Conservation (phyloP, 1,140 invertebrate genomes). For the Pseudachorutes palmiensis region DNA sequence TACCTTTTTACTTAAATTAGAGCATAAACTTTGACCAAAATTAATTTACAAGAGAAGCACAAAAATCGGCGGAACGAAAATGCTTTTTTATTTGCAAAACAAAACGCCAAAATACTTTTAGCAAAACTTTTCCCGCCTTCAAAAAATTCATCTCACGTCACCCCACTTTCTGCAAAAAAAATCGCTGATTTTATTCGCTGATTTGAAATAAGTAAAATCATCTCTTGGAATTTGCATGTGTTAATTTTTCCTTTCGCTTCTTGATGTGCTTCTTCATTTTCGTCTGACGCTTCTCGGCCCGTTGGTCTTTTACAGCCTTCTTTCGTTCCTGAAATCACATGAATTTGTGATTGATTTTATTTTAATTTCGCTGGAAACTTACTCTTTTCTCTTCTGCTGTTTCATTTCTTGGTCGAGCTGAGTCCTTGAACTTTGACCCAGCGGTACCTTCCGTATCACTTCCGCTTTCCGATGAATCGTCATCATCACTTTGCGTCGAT, state of each 20-base stretch:
- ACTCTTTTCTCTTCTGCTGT: constrained; percentile 75
- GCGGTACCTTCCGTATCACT: constrained; percentile 41
- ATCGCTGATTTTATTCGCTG: neutral
- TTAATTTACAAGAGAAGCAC: too few species aligned
- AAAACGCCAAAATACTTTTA: too few species aligned
- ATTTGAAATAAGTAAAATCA: constrained; percentile 17
- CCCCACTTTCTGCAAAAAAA: too few species aligned
- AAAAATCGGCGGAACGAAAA: too few species aligned
- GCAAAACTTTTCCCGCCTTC: too few species aligned
- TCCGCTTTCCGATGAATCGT: constrained; percentile 41
- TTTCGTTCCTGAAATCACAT: constrained; percentile 56
- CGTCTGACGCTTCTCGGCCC: constrained; percentile 81
- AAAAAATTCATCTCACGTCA: too few species aligned
- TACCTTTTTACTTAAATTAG: too few species aligned
- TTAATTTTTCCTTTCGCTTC: constrained; percentile 68
- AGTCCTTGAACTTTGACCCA: constrained; percentile 56
- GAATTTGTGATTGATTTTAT: constrained; percentile 20
- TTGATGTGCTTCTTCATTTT: constrained; percentile 96
- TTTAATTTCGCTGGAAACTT: constrained; percentile 21
- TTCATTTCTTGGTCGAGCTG: constrained; percentile 71
- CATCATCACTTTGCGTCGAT: too few species aligned
- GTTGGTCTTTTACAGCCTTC: constrained; percentile 72
- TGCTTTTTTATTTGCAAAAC: too few species aligned
- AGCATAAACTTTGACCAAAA: too few species aligned
- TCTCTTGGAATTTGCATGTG: constrained; percentile 38